These are phyloP conservation scores for Stenchaetothrips biformis DNA, from an alignment of 2,888 invertebrate genomes.

Conservation along the genomic window DNA sequence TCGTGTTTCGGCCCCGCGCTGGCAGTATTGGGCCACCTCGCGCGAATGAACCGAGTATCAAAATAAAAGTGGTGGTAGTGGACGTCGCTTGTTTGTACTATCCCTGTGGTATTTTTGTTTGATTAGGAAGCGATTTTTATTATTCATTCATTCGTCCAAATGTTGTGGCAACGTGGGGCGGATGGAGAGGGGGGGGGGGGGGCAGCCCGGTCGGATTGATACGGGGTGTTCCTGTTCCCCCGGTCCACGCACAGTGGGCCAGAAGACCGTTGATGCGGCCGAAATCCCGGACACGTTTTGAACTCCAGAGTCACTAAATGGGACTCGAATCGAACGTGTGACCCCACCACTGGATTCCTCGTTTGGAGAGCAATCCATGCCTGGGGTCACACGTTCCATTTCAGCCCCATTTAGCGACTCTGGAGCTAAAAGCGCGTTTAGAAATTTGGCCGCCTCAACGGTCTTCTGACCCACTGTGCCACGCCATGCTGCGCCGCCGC, in stretches of 20 bases:
- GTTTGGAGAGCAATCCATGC: too few relatives aligned
- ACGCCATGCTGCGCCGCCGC: neutral
- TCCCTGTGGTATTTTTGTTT: neutral
- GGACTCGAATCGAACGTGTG: too few relatives aligned
- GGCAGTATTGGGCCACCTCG: neutral
- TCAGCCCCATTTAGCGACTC: too few relatives aligned
- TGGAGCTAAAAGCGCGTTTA: neutral
- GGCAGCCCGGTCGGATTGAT: too few relatives aligned
- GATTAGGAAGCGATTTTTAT: neutral
- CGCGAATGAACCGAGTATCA: neutral
- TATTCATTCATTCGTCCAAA: neutral
- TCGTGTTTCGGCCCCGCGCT: neutral
- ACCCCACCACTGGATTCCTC: too few relatives aligned
- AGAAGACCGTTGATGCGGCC: too few relatives aligned
- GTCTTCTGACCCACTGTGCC: too few relatives aligned
- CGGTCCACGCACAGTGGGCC: neutral
- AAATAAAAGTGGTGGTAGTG: neutral
- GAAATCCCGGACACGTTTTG: too few relatives aligned
- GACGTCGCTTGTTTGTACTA: neutral
- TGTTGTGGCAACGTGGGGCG: neutral
- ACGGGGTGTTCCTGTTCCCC: neutral
- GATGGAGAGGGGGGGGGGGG: neutral
- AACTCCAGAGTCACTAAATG: too few relatives aligned
- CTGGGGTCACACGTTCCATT: neutral
- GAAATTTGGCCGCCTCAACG: too few relatives aligned